Base-by-base conservation (phyloP, 2,113 vertebrate species). In the Ochotona curzoniae region DNA sequence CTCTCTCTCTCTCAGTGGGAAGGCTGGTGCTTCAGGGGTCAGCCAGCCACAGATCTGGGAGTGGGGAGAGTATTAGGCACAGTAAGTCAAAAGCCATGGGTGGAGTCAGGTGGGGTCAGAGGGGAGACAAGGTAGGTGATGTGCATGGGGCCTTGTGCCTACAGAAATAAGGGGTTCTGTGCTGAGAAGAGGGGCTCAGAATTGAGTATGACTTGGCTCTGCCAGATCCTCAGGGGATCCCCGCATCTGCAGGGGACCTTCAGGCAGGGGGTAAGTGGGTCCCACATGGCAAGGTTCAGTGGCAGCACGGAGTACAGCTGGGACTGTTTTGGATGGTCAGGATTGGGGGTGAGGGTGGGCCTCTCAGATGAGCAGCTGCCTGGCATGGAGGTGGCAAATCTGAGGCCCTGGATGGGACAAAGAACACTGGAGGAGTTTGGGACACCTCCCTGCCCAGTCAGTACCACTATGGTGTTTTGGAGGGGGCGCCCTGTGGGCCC, bases 261-360 rank as follows among this genome's bases (percentile, higher is more conserved):
- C 15, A 1, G 23, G 51, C 38, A 61, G 11, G 21, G 10, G 60
- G 49, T 25, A 23, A 14, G 9, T 30, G 30, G 10, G 49, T 30
- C 21, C 54, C 26, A 2, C 64, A 44, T 17, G 6, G 25, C 35
- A 21, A 20, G 54, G 4, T 23, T 51, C 64, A 60, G 49, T 66
- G 32, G 12, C 63, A n/a, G 47, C 0, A 0, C 20, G 1, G 23
- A 66, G 64, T 9, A 5, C 35, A 25, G 44, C 1, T 73, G 15
- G n/a, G 51, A 49, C 35, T 2, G 28, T 4, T 5, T n/a, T 15
- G 3, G 20, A 7, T 9, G 15, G 23, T 26, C 1, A 0, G 0
- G 13, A 38, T 13, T 38, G 8, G 20, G 14, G n/a, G 30, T 44
- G 38, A 44, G 10, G 7, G 0, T 11, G n/a, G 4, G 47, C 18